Conservation (phyloP, 2,797 vertebrate genomes). For the Australoheros facetus region DNA sequence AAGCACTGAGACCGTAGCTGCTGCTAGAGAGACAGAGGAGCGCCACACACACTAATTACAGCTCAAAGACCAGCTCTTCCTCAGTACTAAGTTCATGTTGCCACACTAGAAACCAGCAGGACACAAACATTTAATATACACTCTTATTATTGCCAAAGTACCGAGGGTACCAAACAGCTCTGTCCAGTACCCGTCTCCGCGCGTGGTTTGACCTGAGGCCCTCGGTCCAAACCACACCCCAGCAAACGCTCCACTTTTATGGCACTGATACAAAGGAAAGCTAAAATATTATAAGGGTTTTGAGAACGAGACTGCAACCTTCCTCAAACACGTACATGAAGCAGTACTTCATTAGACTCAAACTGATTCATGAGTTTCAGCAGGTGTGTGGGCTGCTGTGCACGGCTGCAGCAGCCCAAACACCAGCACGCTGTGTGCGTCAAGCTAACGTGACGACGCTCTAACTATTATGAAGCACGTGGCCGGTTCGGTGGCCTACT, state of each 20-base stretch:
- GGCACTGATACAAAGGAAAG: neutral
- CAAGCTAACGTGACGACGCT: no score
- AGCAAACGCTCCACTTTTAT: neutral
- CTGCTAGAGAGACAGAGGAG: slow-evolving; percentile 3
- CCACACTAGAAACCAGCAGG: neutral
- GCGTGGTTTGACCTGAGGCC: neutral
- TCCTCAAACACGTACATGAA: no score
- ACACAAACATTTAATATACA: neutral
- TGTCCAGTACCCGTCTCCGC: neutral
- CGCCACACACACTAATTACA: slow-evolving; percentile 2
- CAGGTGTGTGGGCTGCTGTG: no score
- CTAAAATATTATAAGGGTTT: neutral
- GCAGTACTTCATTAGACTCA: no score
- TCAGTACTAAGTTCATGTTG: neutral
- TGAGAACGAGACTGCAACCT: no score
- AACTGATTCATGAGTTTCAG: no score
- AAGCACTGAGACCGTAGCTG: slow-evolving; percentile 8
- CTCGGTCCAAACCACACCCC: neutral
- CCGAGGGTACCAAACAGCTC: neutral
- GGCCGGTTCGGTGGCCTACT: no score
- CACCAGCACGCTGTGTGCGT: no score
- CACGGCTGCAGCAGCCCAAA: no score
- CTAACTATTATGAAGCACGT: no score
- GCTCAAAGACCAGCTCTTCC: neutral
- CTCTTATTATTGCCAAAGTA: neutral